Evolutionary conservation across 2,113 vertebrate species (phyloP), one percentile per base, ranked within the genome.

Genomic region (Nematolebias whitei): DNA sequence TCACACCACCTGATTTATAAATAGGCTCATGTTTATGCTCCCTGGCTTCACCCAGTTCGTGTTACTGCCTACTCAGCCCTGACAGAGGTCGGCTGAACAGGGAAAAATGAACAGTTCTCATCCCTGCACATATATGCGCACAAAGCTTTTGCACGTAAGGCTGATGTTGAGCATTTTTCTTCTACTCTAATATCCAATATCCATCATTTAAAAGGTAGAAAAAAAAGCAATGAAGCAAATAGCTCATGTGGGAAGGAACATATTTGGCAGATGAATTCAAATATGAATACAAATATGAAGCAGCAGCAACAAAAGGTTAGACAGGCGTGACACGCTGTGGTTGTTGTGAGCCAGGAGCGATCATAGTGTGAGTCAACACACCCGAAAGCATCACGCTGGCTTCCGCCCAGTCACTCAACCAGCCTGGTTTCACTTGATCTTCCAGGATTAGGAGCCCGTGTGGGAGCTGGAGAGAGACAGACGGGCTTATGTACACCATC

Each of bases 371-470:
- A 84, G 70, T 86, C 71, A 81, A 77, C 67, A 43, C 32, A 38
- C 49, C 54, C 12, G 24, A 60, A 62, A 67, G 69, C 66, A 40
- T 82, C 54, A 24, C 0, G 26, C 58, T 66, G 72, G 71, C 79
- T 71, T 40, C 55, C 22, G 35, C 75, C 60, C 71, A 75, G 78
- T 71, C 80, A 49, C 73, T 77, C 67, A 71, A 71, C 69, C 68
- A 75, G 61, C 56, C 49, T 32, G 53, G 69, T 62, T 86, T 54
- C 63, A 70, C 76, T 74, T 82, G 68, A 82, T 88, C 82, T 78
- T 68, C 60, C 50, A 15, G 73, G 79, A 82, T 88, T 85, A 87
- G 59, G 53, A 85, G 48, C n/a, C 56, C 70, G 75, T 74, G 80
- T 77, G 66, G 78, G 76, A 73, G 68, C 23, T 12, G 14, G 52